Percentiles rank a stretch among this genome's conserved stretches.
Evolutionary conservation across 2,113 vertebrate genomes (phyloP).

Genomic region (Nematolebias whitei): DNA sequence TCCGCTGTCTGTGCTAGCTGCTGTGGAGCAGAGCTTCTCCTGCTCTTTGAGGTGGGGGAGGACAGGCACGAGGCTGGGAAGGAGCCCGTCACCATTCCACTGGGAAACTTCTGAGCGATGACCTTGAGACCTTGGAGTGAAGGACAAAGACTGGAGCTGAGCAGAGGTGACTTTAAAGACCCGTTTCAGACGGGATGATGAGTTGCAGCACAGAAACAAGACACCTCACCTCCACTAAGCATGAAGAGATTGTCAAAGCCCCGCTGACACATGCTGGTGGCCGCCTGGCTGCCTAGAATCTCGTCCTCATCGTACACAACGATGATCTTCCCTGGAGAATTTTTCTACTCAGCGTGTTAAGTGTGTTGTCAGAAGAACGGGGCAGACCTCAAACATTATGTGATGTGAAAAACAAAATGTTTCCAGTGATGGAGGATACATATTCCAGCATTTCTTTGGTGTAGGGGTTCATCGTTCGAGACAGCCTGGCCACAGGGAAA

Average conservation of each 20-base stretch:
- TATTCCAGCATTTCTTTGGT: conserved; percentile 79
- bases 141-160: not conserved
- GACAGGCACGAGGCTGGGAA: conserved; percentile 81
- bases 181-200: too few species aligned
- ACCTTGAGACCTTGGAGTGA: conserved; percentile 87
- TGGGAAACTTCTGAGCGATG: conserved; percentile 89
- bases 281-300: conserved; percentile 88
- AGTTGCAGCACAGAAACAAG: too few species aligned
- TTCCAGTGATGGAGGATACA: conserved; percentile 86
- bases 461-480: conserved; percentile 93
- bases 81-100: conserved; percentile 86
- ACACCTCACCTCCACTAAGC: conserved; percentile 91
- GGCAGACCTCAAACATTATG: not conserved
- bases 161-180: not conserved
- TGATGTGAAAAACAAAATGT: too few species aligned
- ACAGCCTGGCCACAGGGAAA: conserved; percentile 87
- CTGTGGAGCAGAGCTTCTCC: conserved; percentile 56
- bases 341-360: conserved; percentile 87
- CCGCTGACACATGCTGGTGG: conserved; percentile 92
- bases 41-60: conserved; percentile 53
- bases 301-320: conserved; percentile 95
- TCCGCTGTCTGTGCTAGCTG: conserved; percentile 65
- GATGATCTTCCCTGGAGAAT: conserved; percentile 89
- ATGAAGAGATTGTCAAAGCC: conserved; percentile 96
- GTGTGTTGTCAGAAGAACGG: not conserved